Percentiles rank a stretch among this genome's conserved stretches.
Conservation (phyloP, 2,888 invertebrate genomes). For the Macrosoma leucophasiata region DNA sequence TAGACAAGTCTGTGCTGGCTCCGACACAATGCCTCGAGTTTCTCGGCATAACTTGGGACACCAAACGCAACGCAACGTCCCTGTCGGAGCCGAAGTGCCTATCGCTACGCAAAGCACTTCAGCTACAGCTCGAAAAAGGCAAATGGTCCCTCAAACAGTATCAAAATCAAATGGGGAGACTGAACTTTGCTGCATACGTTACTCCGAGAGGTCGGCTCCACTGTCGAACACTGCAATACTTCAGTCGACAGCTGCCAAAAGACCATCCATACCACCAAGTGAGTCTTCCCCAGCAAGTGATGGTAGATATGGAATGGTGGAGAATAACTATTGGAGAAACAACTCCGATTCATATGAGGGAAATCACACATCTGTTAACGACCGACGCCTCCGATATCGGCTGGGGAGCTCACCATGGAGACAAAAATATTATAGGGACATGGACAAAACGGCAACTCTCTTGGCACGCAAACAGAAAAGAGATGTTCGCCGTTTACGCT, state of each 20-base stretch:
- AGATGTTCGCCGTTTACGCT: conserved; percentile 12
- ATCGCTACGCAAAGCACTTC: conserved; percentile 20
- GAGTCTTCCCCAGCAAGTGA: conserved; percentile 7
- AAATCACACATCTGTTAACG: conserved; percentile 15
- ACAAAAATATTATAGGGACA: conserved; percentile 9
- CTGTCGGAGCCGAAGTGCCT: conserved; percentile 20
- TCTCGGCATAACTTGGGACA: conserved; percentile 24
- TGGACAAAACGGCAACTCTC: conserved; percentile 18
- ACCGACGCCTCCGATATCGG: conserved; percentile 23
- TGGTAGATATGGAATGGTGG: conserved; percentile 20
- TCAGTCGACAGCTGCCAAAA: conserved; percentile 15
- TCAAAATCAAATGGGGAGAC: conserved; percentile 23
- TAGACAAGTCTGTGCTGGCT: conserved; percentile 19
- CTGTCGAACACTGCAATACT: conserved; percentile 20
- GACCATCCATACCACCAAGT: conserved; percentile 3
- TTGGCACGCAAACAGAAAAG: conserved; percentile 23
- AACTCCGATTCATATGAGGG: conserved; percentile 15
- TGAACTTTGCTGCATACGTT: conserved; percentile 25
- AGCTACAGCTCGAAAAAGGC: conserved; percentile 11
- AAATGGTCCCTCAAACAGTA: conserved; percentile 22
- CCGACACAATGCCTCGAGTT: conserved; percentile 22
- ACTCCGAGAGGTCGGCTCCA: conserved; percentile 17
- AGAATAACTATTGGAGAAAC: conserved; percentile 4
- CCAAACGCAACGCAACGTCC: conserved; percentile 19
- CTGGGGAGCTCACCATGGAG: conserved; percentile 19